These are phyloP conservation scores for Aproaerema taeniolella DNA, from an alignment of 2,888 invertebrate species.

Conservation along the genomic window DNA sequence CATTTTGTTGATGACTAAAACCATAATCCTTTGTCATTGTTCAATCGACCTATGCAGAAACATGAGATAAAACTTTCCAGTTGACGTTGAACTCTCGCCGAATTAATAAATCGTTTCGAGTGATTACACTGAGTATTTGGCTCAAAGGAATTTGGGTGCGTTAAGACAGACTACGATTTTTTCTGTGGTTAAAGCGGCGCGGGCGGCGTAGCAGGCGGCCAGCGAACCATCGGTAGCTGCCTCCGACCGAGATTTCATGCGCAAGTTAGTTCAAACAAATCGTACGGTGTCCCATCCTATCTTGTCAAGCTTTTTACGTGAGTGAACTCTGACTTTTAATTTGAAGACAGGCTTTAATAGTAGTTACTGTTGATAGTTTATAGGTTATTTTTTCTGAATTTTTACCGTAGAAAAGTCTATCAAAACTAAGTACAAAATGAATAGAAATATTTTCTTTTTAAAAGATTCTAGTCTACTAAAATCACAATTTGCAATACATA, in stretches of 20 bases:
- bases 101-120: constrained; percentile 68
- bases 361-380: too few relatives aligned
- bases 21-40: background rate
- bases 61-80: too few relatives aligned
- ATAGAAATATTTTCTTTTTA: too few relatives aligned
- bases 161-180: constrained; percentile 56
- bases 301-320: constrained; percentile 53
- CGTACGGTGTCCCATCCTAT: constrained; percentile 69
- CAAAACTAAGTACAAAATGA: too few relatives aligned
- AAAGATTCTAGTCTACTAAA: too few relatives aligned
- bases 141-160: constrained; percentile 67
- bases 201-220: constrained; percentile 75
- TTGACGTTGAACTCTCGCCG: constrained; percentile 35
- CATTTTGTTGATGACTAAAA: constrained; percentile 26
- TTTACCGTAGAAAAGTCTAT: too few relatives aligned
- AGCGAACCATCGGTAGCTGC: constrained; percentile 76
- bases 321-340: constrained; percentile 32
- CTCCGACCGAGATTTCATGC: constrained; percentile 63
- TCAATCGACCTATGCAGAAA: too few relatives aligned
- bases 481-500: too few relatives aligned
- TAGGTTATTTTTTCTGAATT: too few relatives aligned
- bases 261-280: constrained; percentile 75
- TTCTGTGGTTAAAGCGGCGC: constrained; percentile 49
- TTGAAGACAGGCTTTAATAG: too few relatives aligned
- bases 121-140: constrained; percentile 72